phyloP scores from a whole-genome alignment of 2,888 invertebrate species.

The Brachycybe producta region DNA sequence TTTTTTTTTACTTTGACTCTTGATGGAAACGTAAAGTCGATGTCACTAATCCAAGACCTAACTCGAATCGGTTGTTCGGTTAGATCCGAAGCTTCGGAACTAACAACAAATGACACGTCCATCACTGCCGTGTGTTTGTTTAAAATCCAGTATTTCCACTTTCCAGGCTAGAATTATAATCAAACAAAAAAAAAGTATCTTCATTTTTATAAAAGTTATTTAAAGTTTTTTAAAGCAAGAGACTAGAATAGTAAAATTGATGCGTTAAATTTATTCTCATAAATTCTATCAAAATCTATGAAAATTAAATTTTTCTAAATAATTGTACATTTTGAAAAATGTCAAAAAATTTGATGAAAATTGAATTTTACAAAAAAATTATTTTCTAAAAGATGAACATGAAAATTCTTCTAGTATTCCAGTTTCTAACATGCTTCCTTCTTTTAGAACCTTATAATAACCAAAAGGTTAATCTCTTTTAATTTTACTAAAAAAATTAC shows the following conservation, averaged over 20 bases:
- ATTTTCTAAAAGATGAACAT: too few species aligned
- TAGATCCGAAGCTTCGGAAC: constrained; percentile 23
- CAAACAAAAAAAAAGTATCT: too few species aligned
- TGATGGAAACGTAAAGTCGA: constrained; percentile 24
- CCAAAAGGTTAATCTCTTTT: too few species aligned
- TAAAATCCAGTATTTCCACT: constrained; percentile 22
- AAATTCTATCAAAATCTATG: neutral
- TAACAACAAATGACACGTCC: constrained; percentile 21
- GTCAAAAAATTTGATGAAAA: neutral
- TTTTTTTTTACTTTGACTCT: constrained; percentile 22
- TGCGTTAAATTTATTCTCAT: constrained; percentile 1
- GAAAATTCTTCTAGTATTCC: too few species aligned
- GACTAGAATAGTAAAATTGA: neutral
- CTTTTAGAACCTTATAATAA: too few species aligned
- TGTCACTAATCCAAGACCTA: constrained; percentile 23
- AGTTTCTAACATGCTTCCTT: too few species aligned
- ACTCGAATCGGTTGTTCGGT: constrained; percentile 24
- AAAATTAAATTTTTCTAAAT: too few species aligned
- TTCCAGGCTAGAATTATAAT: constrained; percentile 21
- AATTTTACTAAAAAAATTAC: too few species aligned
- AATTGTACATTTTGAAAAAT: too few species aligned
- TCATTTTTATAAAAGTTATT: neutral
- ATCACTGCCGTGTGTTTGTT: constrained; percentile 13
- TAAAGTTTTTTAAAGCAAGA: neutral
- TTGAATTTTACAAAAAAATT: too few species aligned